Evolutionary conservation across 2,888 invertebrate genomes (phyloP).

Genomic region (Diarsia dahlii): DNA sequence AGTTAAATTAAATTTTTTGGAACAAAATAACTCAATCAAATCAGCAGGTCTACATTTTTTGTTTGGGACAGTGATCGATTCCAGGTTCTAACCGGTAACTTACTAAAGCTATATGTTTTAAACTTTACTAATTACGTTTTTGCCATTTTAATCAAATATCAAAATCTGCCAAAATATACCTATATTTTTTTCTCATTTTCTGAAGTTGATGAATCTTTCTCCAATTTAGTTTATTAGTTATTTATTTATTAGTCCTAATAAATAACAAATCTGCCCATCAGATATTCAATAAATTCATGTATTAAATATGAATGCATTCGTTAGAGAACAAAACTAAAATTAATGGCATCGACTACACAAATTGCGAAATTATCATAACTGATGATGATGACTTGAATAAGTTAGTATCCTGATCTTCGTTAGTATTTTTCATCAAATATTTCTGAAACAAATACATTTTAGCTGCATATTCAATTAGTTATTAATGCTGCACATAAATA

Average conservation of each 20-base stretch:
- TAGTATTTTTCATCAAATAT: not conserved
- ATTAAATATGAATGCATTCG: conserved; percentile 48
- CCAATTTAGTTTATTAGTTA: not conserved
- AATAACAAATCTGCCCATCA: not conserved
- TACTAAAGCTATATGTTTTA: not conserved
- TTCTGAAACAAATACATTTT: not conserved
- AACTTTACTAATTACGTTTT: not conserved
- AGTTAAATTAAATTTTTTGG: conserved; percentile 16
- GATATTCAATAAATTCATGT: conserved; percentile 14
- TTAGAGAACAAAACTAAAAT: conserved; percentile 19
- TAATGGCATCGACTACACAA: conserved; percentile 24
- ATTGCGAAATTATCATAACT: conserved; percentile 38
- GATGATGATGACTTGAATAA: conserved; percentile 39
- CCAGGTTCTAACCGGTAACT: not conserved
- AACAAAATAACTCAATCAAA: conserved; percentile 16
- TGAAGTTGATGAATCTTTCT: not conserved
- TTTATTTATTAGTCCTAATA: not conserved
- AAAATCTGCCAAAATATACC: not conserved
- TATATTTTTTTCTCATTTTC: not conserved
- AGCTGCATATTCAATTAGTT: not conserved
- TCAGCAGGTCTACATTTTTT: not conserved
- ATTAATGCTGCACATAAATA: not conserved
- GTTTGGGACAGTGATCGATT: conserved; percentile 20
- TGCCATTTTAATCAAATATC: no score
- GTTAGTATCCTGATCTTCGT: not conserved